Evolutionary conservation across 2,797 vertebrate genomes (phyloP), one percentile per base, ranked within the genome.

Genomic region (Pangasius djambal): DNA sequence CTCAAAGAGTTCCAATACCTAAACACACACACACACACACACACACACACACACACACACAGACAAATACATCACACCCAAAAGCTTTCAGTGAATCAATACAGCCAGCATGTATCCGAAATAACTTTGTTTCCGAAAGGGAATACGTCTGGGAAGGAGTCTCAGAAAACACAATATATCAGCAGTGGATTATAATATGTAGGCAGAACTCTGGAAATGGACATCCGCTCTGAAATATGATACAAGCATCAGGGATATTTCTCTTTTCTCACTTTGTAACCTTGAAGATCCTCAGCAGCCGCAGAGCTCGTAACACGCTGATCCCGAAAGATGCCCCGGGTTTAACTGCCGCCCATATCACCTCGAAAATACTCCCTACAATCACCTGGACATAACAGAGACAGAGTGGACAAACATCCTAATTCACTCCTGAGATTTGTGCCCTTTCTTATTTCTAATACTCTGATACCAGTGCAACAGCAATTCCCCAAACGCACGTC

Each of bases 1-100:
- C 98, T 95, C 92, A 99, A 88, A 75, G 98, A 99, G 92, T 97
- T 98, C 98, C 98, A 99, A 94, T 99, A 99, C 95, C 98, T 99
- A 57, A 40, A 50, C 50, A 59, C 72, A 85, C 37, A 83, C 65
- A 72, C 77, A 86, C 85, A 63, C 69, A 86, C 34, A 74, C 37
- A 50, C 44, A 85, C 83, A 69, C 83, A 85, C 55, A 87, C 72
- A 77, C 44, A 79, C 74, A 79, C 86, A 81, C 48, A 82, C 9
- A 61, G 2, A 67, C 7, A 50, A 67, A 78, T 57, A 70, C 57
- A 52, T 48, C 87, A 61, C 79, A 74, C 65, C 87, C 78, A 74
- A 55, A 89, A 48, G 86, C 89, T 87, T 87, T 87, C 70, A 89
- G 85, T 16, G 15, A 89, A 86, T 87, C 86, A 84, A 87, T 84